Percentiles rank a stretch among this genome's conserved stretches.
Conservation (phyloP, 2,888 invertebrate species). For the Lamproptera curius region DNA sequence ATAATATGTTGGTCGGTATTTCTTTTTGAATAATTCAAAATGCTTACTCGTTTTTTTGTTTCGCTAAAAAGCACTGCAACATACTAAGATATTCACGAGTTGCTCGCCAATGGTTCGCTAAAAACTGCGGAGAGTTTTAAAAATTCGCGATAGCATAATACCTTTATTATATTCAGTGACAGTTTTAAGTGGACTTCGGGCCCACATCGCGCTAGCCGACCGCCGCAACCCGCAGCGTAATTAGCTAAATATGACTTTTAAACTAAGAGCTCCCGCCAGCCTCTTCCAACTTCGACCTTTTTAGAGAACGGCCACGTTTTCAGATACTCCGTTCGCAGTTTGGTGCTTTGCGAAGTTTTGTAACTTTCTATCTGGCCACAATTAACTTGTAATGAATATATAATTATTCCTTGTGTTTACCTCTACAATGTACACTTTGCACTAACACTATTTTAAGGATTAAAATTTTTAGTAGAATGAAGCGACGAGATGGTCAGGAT, state of each 20-base stretch:
- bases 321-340: conserved; percentile 30
- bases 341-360: conserved; percentile 38
- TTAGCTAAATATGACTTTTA: conserved; percentile 72
- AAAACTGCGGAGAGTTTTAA: conserved; percentile 1
- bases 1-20: no score
- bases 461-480: no score
- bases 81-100: no score
- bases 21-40: no score
- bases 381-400: conserved; percentile 25
- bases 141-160: neutral
- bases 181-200: conserved; percentile 41
- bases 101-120: no score
- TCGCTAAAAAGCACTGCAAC: no score
- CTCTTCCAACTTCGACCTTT: conserved; percentile 51
- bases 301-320: conserved; percentile 49
- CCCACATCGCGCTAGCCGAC: conserved; percentile 39
- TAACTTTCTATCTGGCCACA: conserved; percentile 32
- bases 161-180: conserved; percentile 42
- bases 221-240: conserved; percentile 54
- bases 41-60: no score
- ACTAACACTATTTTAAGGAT: no score
- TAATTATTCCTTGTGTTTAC: neutral
- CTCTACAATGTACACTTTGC: no score
- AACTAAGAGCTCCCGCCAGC: conserved; percentile 54
- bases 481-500: no score